Base-by-base conservation (phyloP, 2,113 vertebrate species). In the Xenus cinereus region DNA sequence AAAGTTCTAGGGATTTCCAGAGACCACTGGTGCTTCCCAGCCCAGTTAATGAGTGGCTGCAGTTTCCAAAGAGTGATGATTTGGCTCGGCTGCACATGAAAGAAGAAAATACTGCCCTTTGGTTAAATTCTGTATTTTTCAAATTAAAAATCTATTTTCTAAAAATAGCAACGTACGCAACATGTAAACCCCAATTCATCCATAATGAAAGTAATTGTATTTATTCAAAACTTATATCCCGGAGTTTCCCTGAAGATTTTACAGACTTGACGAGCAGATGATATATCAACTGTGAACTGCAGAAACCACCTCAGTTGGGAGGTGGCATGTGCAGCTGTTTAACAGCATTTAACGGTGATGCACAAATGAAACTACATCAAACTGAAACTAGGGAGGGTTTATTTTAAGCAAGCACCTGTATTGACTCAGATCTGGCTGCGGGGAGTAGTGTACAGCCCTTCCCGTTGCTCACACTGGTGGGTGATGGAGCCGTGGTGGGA, bases 361-460 rank as follows among this genome's bases (percentile, higher is more conserved):
- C 67, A 72, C 56, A 84, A 59, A 45, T 20, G 87, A 87, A 95
- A 93, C 74, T 35, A 4, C 86, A 59, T 60, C 67, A 69, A 6
- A 56, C 39, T 69, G 95, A 95, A 95, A 96, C 84, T 10, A 0
- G 7, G 67, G 72, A 82, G 74, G 77, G 8, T 81, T 96, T 97
- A 95, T 97, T 97, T 97, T 93, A 81, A 66, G 90, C 7, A 2
- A 50, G 51, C 91, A 95, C 93, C 95, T 96, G 95, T 78, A 59
- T 33, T 39, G 72, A 28, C 54, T 67, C n/a, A 39, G 41, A 12
- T 57, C 37, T 81, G 67, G 11, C 77, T 21, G 18, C 45, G 79
- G 62, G 27, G 33, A 33, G 56, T 9, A 33, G 37, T 3, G 14
- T 46, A 5, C 19, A 63, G 27, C 45, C 46, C 41, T 64, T 20